Evolutionary conservation across 2,797 vertebrate genomes (phyloP).

Genomic region (Cyprinodon diabolis): DNA sequence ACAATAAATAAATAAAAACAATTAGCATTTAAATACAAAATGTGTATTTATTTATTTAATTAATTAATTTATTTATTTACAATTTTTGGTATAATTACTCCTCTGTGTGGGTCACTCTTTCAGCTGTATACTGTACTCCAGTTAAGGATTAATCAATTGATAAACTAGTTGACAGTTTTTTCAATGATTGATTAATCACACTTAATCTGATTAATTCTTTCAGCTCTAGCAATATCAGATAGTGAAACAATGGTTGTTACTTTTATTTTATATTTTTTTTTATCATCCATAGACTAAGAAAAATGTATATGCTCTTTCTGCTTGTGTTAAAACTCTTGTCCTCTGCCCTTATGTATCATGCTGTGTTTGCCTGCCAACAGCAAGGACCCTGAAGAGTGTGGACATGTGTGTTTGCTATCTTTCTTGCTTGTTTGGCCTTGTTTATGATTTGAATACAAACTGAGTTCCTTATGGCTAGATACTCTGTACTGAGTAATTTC

Average conservation of each 20-base stretch:
- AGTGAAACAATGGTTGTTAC: not conserved
- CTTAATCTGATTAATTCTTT: too few species aligned
- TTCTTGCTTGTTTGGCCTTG: slow-evolving; percentile 44
- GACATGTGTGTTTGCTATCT: slow-evolving; percentile 47
- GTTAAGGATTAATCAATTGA: too few species aligned
- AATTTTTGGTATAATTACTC: too few species aligned
- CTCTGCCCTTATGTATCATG: slow-evolving; percentile 26
- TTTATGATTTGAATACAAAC: slow-evolving; percentile 65
- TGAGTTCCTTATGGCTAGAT: slow-evolving; percentile 54
- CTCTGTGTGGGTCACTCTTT: too few species aligned
- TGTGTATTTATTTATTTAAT: too few species aligned
- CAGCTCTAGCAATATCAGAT: not conserved
- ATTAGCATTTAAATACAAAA: too few species aligned
- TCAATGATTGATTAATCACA: too few species aligned
- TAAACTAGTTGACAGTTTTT: too few species aligned
- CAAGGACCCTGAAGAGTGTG: slow-evolving; percentile 39
- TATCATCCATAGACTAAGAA: not conserved
- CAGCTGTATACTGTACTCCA: too few species aligned
- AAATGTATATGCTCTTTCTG: not conserved
- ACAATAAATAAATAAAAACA: too few species aligned
- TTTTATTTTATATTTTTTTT: not conserved
- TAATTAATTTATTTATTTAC: too few species aligned
- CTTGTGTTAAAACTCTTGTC: slow-evolving; percentile 20
- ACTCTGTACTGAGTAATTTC: slow-evolving; percentile 35
- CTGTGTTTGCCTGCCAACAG: slow-evolving; percentile 44